Base-by-base conservation (phyloP, 2,888 invertebrate genomes). In the Beris chalybata region DNA sequence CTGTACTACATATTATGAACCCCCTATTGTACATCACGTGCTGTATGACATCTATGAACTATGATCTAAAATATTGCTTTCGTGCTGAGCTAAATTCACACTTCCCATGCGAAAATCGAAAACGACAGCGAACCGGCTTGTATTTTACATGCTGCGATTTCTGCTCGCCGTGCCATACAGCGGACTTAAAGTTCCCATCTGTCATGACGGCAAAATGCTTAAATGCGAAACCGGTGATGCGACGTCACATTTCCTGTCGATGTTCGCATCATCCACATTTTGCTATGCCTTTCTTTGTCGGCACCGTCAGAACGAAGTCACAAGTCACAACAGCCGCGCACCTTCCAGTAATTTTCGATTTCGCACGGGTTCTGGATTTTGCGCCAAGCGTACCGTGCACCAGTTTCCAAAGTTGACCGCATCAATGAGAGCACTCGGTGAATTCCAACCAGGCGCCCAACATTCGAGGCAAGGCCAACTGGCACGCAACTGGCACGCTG, bases 341-440 rank as follows among this genome's bases (percentile, higher is more conserved):
- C 50, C 22, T 61, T 61, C 15, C 38, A 31, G 29, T 12, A 29
- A 29, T 54, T 54, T 30, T 30, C 29, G 15, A 53, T 53, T 12
- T 53, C 5, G 12, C 12, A 29, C 29, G 53, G 30, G 29, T 22
- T 13, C 52, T 48, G 52, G 12, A 6, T 61, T 61, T 61, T 43
- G 59, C 50, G 59, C 32, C 15, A 11, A 48, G 4, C 12, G 48
- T 43, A 22, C 22, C 22, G 59, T 64, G 53, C 64, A 44, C 54
- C 29, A 64, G 54, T 64, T 64, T 64, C 54, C 54, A 64, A 64
- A 64, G 45, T 52, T 65, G 58, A 58, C 65, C 65, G 64, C 66
- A 69, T 69, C 66, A 67, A 69, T 65, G 63, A 69, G 69, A 69
- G 67, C 67, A 69, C 47, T 67, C 58, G 63, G 53, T 67, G 64